Percentiles rank a stretch among this genome's conserved stretches.
These are phyloP conservation scores for Mythimna albipuncta DNA, from an alignment of 2,888 invertebrate genomes.

Conservation along the genomic window DNA sequence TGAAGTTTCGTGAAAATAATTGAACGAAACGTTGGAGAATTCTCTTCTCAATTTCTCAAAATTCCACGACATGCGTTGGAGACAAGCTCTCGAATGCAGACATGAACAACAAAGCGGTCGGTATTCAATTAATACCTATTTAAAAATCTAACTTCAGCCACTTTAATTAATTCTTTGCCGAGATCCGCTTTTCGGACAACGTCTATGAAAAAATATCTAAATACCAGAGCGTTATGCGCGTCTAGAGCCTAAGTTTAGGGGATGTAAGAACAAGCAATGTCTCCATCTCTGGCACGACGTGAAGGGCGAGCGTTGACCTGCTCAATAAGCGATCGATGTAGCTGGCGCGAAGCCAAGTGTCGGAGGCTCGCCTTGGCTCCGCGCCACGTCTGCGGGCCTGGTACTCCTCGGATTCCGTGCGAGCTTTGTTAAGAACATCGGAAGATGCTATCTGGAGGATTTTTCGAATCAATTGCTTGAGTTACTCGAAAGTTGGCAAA, in stretches of 20 bases:
- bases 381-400: slow-evolving; percentile 64
- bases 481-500: neutral
- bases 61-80: slow-evolving; percentile 13
- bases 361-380: slow-evolving; percentile 67
- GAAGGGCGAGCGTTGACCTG: slow-evolving; percentile 74
- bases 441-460: slow-evolving; percentile 21
- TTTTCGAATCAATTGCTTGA: slow-evolving; percentile 36
- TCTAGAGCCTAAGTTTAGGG: slow-evolving; percentile 28
- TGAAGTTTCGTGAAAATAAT: neutral
- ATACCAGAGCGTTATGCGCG: slow-evolving; percentile 21
- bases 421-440: slow-evolving; percentile 41
- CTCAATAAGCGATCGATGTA: slow-evolving; percentile 76
- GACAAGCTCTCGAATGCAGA: slow-evolving; percentile 11
- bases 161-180: slow-evolving; percentile 12
- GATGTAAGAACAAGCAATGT: slow-evolving; percentile 40
- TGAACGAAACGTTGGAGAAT: neutral
- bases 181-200: neutral
- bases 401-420: slow-evolving; percentile 50
- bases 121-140: slow-evolving; percentile 24
- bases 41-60: neutral
- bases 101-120: slow-evolving; percentile 27
- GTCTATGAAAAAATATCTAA: slow-evolving; percentile 14
- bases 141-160: slow-evolving; percentile 15
- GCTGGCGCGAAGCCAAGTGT: slow-evolving; percentile 70
- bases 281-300: slow-evolving; percentile 63